Conservation (phyloP, 92 coral and sea anemone genomes). For the Muricea muricata region DNA sequence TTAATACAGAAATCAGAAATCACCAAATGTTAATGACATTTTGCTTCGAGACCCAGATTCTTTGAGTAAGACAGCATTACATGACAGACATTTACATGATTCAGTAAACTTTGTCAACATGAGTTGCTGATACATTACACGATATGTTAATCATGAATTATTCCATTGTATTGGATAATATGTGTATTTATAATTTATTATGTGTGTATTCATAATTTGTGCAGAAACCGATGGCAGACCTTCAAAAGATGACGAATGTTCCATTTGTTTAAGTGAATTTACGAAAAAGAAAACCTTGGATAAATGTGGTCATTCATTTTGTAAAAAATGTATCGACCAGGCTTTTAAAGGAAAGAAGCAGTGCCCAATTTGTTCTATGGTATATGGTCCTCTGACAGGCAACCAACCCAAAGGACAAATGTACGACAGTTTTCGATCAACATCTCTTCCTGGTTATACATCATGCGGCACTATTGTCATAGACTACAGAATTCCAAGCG, state of each 20-base stretch:
- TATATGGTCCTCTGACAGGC: constrained; percentile 67
- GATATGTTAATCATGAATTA: too few species aligned
- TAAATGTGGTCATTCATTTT: constrained; percentile 35
- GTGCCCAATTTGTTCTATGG: constrained; percentile 71
- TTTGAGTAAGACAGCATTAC: too few species aligned
- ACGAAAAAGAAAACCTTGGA: constrained; percentile 4
- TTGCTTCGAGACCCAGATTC: too few species aligned
- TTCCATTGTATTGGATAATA: too few species aligned
- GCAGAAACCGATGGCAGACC: background rate
- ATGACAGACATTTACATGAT: too few species aligned
- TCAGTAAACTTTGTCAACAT: too few species aligned
- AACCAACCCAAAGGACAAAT: constrained; percentile 78
- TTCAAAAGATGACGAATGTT: background rate
- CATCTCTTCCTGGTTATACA: constrained; percentile 41
- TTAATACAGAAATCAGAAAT: too few species aligned
- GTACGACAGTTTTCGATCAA: background rate
- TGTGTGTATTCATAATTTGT: too few species aligned
- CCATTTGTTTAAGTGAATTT: constrained; percentile 17
- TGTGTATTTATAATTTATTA: too few species aligned
- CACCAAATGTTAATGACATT: too few species aligned
- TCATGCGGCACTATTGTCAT: constrained; percentile 5
- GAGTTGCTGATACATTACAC: too few species aligned
- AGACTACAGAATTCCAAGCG: background rate
- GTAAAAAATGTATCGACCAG: background rate
- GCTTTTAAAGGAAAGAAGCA: constrained; percentile 26